Percentiles rank a stretch among this genome's conserved stretches.
phyloP scores from a whole-genome alignment of 1,140 invertebrate genomes.

The Cydia splendana region DNA sequence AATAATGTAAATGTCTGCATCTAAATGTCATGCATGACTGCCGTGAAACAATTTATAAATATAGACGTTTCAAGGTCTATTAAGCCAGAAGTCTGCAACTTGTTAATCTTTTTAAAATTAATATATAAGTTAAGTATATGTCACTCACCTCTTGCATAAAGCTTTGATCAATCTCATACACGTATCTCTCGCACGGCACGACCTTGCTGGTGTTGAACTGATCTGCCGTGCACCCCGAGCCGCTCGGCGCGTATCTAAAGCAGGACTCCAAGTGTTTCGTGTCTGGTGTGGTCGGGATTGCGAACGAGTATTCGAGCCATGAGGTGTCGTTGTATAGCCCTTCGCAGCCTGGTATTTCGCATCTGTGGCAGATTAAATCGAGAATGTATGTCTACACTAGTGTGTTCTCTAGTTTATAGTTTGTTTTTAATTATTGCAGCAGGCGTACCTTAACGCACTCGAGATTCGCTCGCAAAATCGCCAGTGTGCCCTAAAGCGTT shows the following conservation, averaged over 20 bases:
- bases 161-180: conserved; percentile 60
- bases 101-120: too few relatives aligned
- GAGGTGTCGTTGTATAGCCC: conserved; percentile 68
- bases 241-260: conserved; percentile 48
- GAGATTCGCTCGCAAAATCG: too few relatives aligned
- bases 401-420: too few relatives aligned
- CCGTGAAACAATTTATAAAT: too few relatives aligned
- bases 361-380: conserved; percentile 47
- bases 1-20: too few relatives aligned
- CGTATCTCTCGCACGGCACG: conserved; percentile 52
- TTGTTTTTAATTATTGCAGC: too few relatives aligned
- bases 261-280: conserved; percentile 49
- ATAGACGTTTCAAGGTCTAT: too few relatives aligned
- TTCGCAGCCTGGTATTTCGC: conserved; percentile 66
- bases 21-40: too few relatives aligned
- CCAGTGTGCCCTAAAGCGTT: too few relatives aligned
- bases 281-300: conserved; percentile 54
- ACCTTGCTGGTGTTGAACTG: conserved; percentile 58
- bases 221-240: conserved; percentile 51
- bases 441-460: too few relatives aligned
- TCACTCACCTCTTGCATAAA: conserved; percentile 67
- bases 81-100: too few relatives aligned
- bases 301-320: conserved; percentile 54
- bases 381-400: too few relatives aligned
- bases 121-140: neutral